Conservation (phyloP, 2,888 invertebrate genomes). For the Tanaodytes sp. region DNA sequence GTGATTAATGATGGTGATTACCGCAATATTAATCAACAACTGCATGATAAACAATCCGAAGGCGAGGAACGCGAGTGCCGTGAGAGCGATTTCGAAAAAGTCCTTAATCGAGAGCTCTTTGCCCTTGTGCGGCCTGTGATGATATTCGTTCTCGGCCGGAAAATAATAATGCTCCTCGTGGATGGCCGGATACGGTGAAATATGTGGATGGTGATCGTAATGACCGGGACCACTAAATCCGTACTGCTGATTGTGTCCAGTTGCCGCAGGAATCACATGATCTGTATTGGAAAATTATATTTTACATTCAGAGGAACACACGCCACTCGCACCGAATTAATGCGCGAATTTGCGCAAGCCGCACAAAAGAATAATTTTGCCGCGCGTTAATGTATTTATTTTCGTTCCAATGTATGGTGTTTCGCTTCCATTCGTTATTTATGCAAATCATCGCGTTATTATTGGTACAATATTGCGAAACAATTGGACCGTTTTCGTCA, state of each 20-base stretch:
- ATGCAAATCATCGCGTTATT: slow-evolving; percentile 33
- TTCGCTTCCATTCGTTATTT: slow-evolving; percentile 25
- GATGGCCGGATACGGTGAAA: slow-evolving; percentile 58
- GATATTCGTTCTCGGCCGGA: slow-evolving; percentile 60
- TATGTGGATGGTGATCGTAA: slow-evolving; percentile 56
- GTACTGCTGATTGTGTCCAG: slow-evolving; percentile 62
- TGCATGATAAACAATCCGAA: slow-evolving; percentile 87
- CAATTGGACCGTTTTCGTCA: not conserved
- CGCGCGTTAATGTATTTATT: slow-evolving; percentile 46
- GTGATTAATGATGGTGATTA: slow-evolving; percentile 65
- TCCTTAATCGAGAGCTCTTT: slow-evolving; percentile 80
- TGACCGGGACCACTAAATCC: slow-evolving; percentile 51
- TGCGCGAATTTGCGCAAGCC: not conserved
- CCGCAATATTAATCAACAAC: slow-evolving; percentile 84
- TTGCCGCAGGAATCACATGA: slow-evolving; percentile 61
- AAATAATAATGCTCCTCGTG: slow-evolving; percentile 67
- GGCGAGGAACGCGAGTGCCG: slow-evolving; percentile 85
- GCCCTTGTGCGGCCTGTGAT: slow-evolving; percentile 69
- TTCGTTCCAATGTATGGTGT: slow-evolving; percentile 34
- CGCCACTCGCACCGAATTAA: slow-evolving; percentile 28
- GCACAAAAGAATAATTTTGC: slow-evolving; percentile 39
- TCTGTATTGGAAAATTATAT: slow-evolving; percentile 53
- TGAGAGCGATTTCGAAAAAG: slow-evolving; percentile 85
- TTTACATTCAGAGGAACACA: slow-evolving; percentile 40
- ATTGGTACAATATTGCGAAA: slow-evolving; percentile 30